Evolutionary conservation across 1,140 invertebrate genomes (phyloP).

Genomic region (Bradysia coprophila): DNA sequence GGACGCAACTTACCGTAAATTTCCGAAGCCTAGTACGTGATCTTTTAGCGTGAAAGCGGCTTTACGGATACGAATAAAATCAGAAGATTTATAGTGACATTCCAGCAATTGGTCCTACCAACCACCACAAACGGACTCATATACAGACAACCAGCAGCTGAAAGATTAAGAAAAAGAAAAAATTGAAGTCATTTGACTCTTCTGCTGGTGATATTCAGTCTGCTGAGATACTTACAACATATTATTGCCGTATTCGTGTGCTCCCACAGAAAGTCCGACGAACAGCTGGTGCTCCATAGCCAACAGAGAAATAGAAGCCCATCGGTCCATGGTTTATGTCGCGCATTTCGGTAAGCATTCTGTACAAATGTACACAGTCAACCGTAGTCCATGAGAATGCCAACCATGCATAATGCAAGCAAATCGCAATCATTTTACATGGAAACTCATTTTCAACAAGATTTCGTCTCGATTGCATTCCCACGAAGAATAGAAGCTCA

Average conservation of each 20-base stretch:
- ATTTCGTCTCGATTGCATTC: constrained; percentile 54
- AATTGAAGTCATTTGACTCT: neutral
- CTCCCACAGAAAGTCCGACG: constrained; percentile 77
- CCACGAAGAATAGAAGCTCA: constrained; percentile 71
- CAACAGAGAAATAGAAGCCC: constrained; percentile 86
- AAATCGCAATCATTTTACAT: constrained; percentile 82
- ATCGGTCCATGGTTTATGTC: constrained; percentile 92
- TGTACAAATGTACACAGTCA: constrained; percentile 79
- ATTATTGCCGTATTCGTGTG: constrained; percentile 89
- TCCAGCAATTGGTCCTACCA: constrained; percentile 67
- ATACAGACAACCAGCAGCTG: constrained; percentile 88
- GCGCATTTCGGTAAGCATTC: constrained; percentile 88
- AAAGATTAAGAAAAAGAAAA: constrained; percentile 11
- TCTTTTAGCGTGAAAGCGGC: constrained; percentile 84
- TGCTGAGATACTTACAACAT: constrained; percentile 19
- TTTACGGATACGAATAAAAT: constrained; percentile 69
- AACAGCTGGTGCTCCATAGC: constrained; percentile 90
- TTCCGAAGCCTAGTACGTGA: constrained; percentile 77
- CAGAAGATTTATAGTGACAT: constrained; percentile 57
- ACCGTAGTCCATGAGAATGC: constrained; percentile 83
- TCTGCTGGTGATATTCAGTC: neutral
- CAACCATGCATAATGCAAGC: constrained; percentile 83
- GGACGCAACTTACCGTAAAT: constrained; percentile 46
- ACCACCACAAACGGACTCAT: constrained; percentile 80
- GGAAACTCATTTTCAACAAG: constrained; percentile 63